Evolutionary conservation across 2,113 vertebrate species (phyloP).

Genomic region (Oxygymnocypris stewartii): DNA sequence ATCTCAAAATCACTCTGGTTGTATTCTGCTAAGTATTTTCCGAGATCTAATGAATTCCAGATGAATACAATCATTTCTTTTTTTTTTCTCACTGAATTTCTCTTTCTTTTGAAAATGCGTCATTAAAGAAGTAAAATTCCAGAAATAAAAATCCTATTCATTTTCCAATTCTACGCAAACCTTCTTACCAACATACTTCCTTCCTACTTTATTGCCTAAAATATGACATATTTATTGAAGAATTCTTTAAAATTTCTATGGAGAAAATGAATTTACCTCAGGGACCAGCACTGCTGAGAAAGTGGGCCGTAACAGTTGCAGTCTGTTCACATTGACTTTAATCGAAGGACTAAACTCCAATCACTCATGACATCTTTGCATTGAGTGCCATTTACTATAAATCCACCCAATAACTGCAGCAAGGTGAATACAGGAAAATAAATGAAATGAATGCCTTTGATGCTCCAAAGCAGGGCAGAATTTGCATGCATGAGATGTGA

Average conservation of each 20-base stretch:
- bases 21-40: neutral
- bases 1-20: neutral
- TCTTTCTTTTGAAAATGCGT: neutral
- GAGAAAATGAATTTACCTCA: neutral
- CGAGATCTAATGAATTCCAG: neutral
- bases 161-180: neutral
- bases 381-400: neutral
- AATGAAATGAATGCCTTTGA: neutral
- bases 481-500: conserved; percentile 3
- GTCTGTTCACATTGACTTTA: neutral
- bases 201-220: neutral
- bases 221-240: neutral
- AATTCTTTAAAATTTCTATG: neutral
- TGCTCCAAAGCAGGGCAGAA: conserved; percentile 14
- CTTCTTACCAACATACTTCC: neutral
- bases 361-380: neutral
- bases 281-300: neutral
- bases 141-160: too few relatives aligned
- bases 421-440: neutral
- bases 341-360: neutral
- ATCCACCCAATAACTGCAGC: neutral
- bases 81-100: neutral
- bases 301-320: neutral
- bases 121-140: neutral
- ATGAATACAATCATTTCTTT: neutral